Base-by-base conservation (phyloP, 2,888 invertebrate genomes). In the Argyra leucocephala region DNA sequence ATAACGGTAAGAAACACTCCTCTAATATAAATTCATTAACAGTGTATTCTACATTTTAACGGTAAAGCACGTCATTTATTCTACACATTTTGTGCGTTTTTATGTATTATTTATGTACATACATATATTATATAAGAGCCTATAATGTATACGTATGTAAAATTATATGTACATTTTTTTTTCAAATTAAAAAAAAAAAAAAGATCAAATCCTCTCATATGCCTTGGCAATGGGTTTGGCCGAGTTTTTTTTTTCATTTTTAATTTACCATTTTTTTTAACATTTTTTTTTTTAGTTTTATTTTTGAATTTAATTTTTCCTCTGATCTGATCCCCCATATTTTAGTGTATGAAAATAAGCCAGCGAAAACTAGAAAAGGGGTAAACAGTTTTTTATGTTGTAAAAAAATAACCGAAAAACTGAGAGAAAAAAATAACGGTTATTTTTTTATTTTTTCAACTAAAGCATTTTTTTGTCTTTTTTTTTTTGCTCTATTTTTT, bases 351-450 rank as follows among this genome's bases (percentile, higher is more conserved):
- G 5, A 48, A 48, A 48, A 48, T 48, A 48, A 5, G 48, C 15
- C 2, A 15, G 1, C 15, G 18, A n/a, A 48, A 48, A 2, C 48
- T 48, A 48, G 48, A 48, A 18, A 9, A 48, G 48, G 48, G 48
- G 48, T 48, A 48, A 48, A 48, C 48, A 48, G 48, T 48, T 48
- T 48, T 48, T 48, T 48, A 48, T 48, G 15, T 48, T 48, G 48
- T n/a, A 48, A 48, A 48, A 48, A 48, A 3, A 31, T 5, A 31
- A 31, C 5, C 5, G 10, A 48, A 48, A 48, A 48, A 48, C 18
- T 5, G 31, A 6, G 48, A 48, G n/a, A 48, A 48, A 37, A 37
- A 37, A 37, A 37, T n/a, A n/a, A n/a, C n/a, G n/a, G 12, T 37
- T 37, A 7, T 26, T 10, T 31, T 48, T 48, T 48, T 48, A 18